These are phyloP conservation scores for Psammodynastes pulverulentus DNA, from an alignment of 2,113 vertebrate species.

Conservation along the genomic window DNA sequence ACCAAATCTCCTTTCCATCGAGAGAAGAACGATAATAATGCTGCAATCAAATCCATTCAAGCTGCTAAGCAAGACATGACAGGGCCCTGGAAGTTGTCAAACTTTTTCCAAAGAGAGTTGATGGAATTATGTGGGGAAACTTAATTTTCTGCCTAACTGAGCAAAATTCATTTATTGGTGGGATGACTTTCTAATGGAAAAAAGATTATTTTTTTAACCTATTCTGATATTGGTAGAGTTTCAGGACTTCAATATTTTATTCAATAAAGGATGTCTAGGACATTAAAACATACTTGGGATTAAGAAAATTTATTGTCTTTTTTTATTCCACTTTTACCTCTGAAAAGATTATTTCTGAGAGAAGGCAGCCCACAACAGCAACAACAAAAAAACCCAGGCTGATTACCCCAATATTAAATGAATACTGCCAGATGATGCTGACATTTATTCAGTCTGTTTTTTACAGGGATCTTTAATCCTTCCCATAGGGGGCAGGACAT, in stretches of 20 bases:
- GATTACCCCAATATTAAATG: neutral
- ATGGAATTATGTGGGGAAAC: slow-evolving; percentile 5
- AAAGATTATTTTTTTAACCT: neutral
- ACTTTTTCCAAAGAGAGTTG: neutral
- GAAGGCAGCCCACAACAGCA: neutral
- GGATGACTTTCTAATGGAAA: neutral
- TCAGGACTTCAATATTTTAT: neutral
- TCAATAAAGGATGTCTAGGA: neutral
- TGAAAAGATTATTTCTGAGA: neutral
- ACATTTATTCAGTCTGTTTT: neutral
- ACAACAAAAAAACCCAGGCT: neutral
- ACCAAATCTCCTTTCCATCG: neutral
- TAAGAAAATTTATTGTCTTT: neutral
- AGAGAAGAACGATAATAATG: neutral
- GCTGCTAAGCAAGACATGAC: neutral
- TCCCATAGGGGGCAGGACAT: neutral
- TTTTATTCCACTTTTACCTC: neutral
- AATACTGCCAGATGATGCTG: neutral
- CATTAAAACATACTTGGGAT: neutral
- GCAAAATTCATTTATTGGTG: neutral
- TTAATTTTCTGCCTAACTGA: neutral
- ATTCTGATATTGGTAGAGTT: neutral
- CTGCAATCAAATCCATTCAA: neutral
- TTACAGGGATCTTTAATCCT: neutral
- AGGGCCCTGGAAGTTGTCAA: neutral